A percentile compares a stretch with the other conserved stretches of the same genome.
These are phyloP conservation scores for Albula glossodonta DNA, from an alignment of 2,113 vertebrate genomes.

Conservation along the genomic window DNA sequence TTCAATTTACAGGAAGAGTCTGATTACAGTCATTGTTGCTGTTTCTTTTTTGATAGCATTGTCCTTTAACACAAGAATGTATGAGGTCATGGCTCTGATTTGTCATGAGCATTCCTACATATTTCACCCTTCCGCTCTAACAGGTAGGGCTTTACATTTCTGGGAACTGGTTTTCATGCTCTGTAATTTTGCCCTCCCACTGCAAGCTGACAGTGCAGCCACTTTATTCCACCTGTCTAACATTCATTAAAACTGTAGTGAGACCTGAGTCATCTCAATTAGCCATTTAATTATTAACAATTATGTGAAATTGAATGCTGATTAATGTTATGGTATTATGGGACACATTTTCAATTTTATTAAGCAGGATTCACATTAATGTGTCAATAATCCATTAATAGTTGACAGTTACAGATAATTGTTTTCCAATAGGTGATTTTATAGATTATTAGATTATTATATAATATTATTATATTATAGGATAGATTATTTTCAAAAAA, in stretches of 20 bases:
- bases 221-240: not conserved
- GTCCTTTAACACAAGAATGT: too few species aligned
- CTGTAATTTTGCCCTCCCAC: too few species aligned
- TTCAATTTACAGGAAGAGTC: too few species aligned
- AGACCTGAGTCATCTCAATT: not conserved
- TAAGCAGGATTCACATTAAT: not conserved
- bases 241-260: not conserved
- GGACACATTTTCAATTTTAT: too few species aligned
- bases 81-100: too few species aligned
- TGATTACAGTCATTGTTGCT: too few species aligned
- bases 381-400: not conserved
- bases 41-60: too few species aligned
- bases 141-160: too few species aligned
- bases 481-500: not conserved
- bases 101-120: not conserved
- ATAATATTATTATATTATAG: too few species aligned
- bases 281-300: not conserved
- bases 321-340: not conserved
- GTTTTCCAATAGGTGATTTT: too few species aligned
- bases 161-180: too few species aligned
- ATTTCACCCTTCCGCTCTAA: not conserved
- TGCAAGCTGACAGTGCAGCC: not conserved
- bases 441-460: not conserved
- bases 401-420: too few species aligned
- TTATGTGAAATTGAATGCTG: not conserved